Evolutionary conservation across 2,888 invertebrate species (phyloP).

Genomic region (Chromoteleia sp.): DNA sequence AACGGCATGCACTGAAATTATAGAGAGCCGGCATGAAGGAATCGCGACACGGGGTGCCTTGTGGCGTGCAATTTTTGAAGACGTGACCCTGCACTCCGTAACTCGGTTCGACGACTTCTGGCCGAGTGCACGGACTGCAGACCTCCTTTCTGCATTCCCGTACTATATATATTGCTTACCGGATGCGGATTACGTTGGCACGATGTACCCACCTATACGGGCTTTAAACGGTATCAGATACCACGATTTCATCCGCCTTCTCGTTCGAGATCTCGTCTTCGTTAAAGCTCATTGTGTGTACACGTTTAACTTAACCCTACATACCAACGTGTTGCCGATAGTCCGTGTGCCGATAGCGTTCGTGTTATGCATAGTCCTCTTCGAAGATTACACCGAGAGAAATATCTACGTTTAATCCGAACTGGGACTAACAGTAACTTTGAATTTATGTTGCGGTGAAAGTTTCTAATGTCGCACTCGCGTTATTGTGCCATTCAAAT

Average conservation of each 20-base stretch:
- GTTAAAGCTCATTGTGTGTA: slow-evolving; percentile 61
- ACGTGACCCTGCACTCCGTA: slow-evolving; percentile 75
- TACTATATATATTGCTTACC: slow-evolving; percentile 61
- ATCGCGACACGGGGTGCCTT: slow-evolving; percentile 74
- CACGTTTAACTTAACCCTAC: slow-evolving; percentile 37
- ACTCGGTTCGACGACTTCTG: slow-evolving; percentile 67
- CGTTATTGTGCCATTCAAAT: background rate
- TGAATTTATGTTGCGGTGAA: slow-evolving; percentile 26
- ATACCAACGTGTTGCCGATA: slow-evolving; percentile 33
- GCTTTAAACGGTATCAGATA: slow-evolving; percentile 64
- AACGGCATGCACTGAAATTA: slow-evolving; percentile 74
- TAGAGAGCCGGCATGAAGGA: slow-evolving; percentile 73
- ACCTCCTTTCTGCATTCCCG: slow-evolving; percentile 50
- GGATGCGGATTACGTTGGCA: slow-evolving; percentile 61
- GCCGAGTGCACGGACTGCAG: slow-evolving; percentile 42
- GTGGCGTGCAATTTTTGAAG: slow-evolving; percentile 77
- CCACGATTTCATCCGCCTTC: slow-evolving; percentile 65
- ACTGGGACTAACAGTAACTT: slow-evolving; percentile 34
- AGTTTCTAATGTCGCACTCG: slow-evolving; percentile 3
- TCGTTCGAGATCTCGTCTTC: slow-evolving; percentile 59
- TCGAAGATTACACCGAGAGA: slow-evolving; percentile 32
- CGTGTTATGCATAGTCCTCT: slow-evolving; percentile 46
- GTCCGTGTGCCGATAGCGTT: too few relatives aligned
- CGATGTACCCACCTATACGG: slow-evolving; percentile 53
- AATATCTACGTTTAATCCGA: slow-evolving; percentile 38